phyloP scores from a whole-genome alignment of 2,113 vertebrate species.

The Pluvianellus socialis region DNA sequence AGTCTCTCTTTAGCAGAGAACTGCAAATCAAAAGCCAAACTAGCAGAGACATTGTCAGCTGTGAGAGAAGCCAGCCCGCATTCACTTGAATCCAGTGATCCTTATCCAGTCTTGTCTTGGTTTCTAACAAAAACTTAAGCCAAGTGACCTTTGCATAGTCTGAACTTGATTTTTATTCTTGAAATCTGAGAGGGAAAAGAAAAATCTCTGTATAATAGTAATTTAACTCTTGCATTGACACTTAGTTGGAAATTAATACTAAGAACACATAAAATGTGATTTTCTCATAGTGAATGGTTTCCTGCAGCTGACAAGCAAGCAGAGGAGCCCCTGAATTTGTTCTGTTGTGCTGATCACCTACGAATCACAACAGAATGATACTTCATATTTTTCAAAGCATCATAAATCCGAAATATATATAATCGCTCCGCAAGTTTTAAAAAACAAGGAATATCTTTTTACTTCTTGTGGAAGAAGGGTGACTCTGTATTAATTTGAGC shows the following conservation, averaged over 20 bases:
- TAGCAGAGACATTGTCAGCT: not conserved
- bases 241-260: not conserved
- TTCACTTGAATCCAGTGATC: not conserved
- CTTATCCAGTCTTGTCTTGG: not conserved
- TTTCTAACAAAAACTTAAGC: not conserved
- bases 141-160: not conserved
- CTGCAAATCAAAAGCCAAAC: not conserved
- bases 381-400: not conserved
- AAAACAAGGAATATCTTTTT: not conserved
- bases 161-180: not conserved
- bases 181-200: not conserved
- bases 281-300: not conserved
- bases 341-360: not conserved
- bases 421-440: fast-evolving
- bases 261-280: not conserved
- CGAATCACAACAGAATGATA: not conserved
- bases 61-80: not conserved
- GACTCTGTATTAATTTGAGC: not conserved
- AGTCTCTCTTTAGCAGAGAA: not conserved
- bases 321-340: not conserved
- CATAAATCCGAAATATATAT: not conserved
- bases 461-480: not conserved
- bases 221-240: not conserved
- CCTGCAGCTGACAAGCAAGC: not conserved
- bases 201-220: not conserved